phyloP scores from a whole-genome alignment of 2,888 invertebrate genomes.

The Mycalesis mineus region DNA sequence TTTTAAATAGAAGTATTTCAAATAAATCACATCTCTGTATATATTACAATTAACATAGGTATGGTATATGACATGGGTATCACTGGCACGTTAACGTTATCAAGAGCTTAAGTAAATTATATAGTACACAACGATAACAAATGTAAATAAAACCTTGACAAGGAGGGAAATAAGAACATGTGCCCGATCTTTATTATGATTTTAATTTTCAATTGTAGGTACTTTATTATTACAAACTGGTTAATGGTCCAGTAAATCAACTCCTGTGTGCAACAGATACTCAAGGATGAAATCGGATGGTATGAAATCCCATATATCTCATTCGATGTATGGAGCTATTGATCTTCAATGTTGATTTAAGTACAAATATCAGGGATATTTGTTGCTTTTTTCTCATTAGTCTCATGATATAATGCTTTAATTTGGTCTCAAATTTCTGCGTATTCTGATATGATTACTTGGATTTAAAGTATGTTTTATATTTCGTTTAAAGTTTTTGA shows the following conservation, averaged over 20 bases:
- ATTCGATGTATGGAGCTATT: too few species aligned
- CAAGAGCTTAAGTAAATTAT: background rate
- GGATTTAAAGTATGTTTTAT: background rate
- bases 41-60: too few species aligned
- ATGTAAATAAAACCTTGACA: background rate
- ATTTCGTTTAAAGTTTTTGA: slow-evolving; percentile 9
- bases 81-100: background rate
- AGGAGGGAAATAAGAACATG: background rate
- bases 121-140: background rate
- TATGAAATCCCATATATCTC: too few species aligned
- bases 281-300: too few species aligned
- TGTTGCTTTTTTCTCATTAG: too few species aligned
- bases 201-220: background rate
- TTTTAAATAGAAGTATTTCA: too few species aligned
- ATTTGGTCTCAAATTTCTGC: background rate
- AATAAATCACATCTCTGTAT: too few species aligned
- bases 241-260: too few species aligned
- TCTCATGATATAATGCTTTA: background rate
- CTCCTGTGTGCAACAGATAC: too few species aligned
- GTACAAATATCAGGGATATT: too few species aligned
- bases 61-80: background rate
- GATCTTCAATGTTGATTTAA: too few species aligned
- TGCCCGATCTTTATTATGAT: background rate
- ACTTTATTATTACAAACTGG: background rate
- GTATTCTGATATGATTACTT: background rate